Base-by-base conservation (phyloP, 2,113 vertebrate species). In the Vireo altiloquus region DNA sequence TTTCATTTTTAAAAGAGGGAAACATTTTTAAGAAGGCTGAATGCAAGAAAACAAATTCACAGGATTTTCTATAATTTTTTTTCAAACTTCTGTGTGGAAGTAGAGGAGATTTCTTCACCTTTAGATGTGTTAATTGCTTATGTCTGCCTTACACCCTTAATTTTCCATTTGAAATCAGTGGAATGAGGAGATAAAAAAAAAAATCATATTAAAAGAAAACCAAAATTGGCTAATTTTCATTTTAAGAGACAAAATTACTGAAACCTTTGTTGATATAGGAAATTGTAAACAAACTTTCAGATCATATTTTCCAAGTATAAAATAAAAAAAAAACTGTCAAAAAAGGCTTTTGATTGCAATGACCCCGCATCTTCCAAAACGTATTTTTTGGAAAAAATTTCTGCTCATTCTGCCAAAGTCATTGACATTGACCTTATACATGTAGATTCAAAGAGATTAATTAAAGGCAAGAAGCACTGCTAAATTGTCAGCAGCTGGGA, bases 401-500 rank as follows among this genome's bases (percentile, higher is more conserved):
- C 47, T 9, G 0, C 16, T 87, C 18, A 72, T 82, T 97, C 60
- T 88, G n/a, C 56, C 3, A 0, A 44, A 92, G 61, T 88, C 82
- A 74, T 91, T 80, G 82, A 91, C 90, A 91, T 35, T 77, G 90
- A 95, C 93, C 93, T 94, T 95, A 89, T 77, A 54, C 82, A 40
- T 85, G 85, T 70, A 90, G 59, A 95, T 86, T 96, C 90, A 93
- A 95, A 96, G 83, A 93, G 78, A 95, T 82, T 85, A 94, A 95
- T 94, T 94, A 95, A 96, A 95, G 70, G 66, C 71, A 2, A 93
- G 78, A 87, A 91, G 35, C 47, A 59, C 35, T 85, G 66, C 78
- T 95, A 95, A 95, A 97, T 92, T 95, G 91, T 85, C 75, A 88
- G 90, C 96, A 95, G 92, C 95, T 95, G 93, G 82, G 66, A 81